Percentiles rank a stretch among this genome's conserved stretches.
These are phyloP conservation scores for Oscheius sp. DNA, from an alignment of 2,888 invertebrate species.

Conservation along the genomic window DNA sequence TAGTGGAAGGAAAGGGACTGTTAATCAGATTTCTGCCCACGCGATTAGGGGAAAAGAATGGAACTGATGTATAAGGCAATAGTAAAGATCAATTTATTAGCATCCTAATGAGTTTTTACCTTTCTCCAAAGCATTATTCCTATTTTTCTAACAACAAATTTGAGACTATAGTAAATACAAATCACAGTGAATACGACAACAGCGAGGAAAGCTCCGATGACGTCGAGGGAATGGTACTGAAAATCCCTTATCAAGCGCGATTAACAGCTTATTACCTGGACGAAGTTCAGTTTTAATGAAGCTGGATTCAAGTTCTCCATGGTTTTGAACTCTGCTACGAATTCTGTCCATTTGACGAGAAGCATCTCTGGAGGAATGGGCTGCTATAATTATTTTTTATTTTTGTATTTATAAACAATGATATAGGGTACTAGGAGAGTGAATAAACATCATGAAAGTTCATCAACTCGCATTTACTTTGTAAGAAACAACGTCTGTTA, in stretches of 20 bases:
- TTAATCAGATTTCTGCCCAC: too few relatives aligned
- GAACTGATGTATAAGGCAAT: too few relatives aligned
- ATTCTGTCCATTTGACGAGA: slow-evolving; percentile 58
- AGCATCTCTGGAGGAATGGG: slow-evolving; percentile 52
- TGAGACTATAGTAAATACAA: background rate
- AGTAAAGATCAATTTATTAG: too few relatives aligned
- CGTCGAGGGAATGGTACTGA: slow-evolving; percentile 54
- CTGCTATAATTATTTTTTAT: too few relatives aligned
- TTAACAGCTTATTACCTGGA: slow-evolving; percentile 28
- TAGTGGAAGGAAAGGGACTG: too few relatives aligned
- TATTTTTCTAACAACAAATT: background rate
- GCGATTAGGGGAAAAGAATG: too few relatives aligned
- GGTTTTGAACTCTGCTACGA: slow-evolving; percentile 55
- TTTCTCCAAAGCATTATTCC: background rate
- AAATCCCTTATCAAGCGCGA: background rate
- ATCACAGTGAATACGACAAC: slow-evolving; percentile 30
- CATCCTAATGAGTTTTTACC: background rate
- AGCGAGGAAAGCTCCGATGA: slow-evolving; percentile 40
- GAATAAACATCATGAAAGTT: too few relatives aligned
- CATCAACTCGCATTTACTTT: too few relatives aligned
- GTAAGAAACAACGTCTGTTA: too few relatives aligned
- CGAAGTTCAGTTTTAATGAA: slow-evolving; percentile 46
- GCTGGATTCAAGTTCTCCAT: slow-evolving; percentile 50
- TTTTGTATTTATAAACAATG: too few relatives aligned
- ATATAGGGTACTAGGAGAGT: too few relatives aligned